phyloP scores from a whole-genome alignment of 1,140 invertebrate genomes.

The Uloborus diversus region DNA sequence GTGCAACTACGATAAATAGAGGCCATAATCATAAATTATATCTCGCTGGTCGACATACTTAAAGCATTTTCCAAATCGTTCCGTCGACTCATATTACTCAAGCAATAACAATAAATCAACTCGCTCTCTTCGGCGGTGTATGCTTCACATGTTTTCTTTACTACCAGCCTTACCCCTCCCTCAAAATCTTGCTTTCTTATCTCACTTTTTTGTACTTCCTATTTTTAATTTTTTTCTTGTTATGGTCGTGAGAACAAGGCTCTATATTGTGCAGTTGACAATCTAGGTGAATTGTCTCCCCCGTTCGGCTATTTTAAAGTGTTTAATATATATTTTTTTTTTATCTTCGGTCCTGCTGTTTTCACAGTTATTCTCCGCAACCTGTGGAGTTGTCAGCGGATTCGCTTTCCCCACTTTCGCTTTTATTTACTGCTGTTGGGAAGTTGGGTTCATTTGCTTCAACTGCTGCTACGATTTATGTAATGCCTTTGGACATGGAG shows the following conservation, averaged over 20 bases:
- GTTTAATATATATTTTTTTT: constrained; percentile 42
- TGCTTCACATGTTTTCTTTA: constrained; percentile 33
- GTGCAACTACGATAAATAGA: constrained; percentile 56
- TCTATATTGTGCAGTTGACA: constrained; percentile 34
- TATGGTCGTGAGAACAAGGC: constrained; percentile 28
- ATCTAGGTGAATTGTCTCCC: constrained; percentile 23
- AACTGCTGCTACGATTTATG: no score
- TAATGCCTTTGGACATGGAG: no score
- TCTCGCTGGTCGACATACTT: constrained; percentile 50
- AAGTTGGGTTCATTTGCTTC: no score
- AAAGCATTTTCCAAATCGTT: constrained; percentile 53
- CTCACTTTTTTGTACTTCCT: constrained; percentile 21
- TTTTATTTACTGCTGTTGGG: no score
- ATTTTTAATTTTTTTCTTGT: neutral
- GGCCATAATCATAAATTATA: constrained; percentile 57
- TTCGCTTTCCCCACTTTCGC: no score
- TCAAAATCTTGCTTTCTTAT: constrained; percentile 49
- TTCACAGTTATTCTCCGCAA: no score
- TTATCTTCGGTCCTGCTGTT: neutral
- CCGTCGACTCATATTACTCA: constrained; percentile 46
- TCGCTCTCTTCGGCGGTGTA: constrained; percentile 21
- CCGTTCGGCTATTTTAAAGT: constrained; percentile 15
- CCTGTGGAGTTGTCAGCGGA: no score
- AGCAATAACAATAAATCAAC: constrained; percentile 55
- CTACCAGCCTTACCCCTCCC: constrained; percentile 43